These are phyloP conservation scores for Aleiodes sp. DNA, from an alignment of 1,140 invertebrate species.

Conservation along the genomic window DNA sequence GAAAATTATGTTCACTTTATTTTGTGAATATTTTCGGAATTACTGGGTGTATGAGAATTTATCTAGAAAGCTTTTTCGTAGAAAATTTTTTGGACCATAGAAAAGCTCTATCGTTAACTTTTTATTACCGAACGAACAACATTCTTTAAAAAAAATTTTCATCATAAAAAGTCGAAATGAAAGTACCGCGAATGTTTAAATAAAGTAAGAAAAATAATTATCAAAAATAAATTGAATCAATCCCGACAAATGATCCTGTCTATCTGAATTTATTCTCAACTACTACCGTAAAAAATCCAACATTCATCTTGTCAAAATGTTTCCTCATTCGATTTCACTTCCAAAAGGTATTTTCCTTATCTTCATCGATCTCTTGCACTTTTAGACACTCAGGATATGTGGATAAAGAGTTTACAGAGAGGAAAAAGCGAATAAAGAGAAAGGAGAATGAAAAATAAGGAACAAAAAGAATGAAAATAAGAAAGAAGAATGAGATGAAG, in stretches of 20 bases:
- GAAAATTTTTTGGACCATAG: too few relatives aligned
- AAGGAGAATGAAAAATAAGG: not conserved
- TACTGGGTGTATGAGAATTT: too few relatives aligned
- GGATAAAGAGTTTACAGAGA: constrained; percentile 35
- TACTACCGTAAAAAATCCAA: not conserved
- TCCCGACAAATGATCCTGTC: not conserved
- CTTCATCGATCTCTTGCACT: constrained; percentile 34
- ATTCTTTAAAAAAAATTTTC: too few relatives aligned
- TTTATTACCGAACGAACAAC: too few relatives aligned
- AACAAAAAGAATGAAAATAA: constrained; percentile 25
- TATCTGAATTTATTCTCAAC: not conserved
- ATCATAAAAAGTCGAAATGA: too few relatives aligned
- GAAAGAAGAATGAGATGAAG: constrained; percentile 28
- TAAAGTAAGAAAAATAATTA: too few relatives aligned
- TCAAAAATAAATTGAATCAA: constrained; percentile 5
- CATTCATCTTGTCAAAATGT: constrained; percentile 13
- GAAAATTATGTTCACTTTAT: too few relatives aligned
- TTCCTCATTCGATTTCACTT: constrained; percentile 19
- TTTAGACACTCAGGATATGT: constrained; percentile 33
- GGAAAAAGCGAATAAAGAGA: constrained; percentile 36
- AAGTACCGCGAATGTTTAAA: too few relatives aligned
- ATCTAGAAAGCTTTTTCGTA: too few relatives aligned
- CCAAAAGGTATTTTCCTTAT: constrained; percentile 19
- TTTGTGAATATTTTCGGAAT: too few relatives aligned
- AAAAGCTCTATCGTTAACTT: too few relatives aligned